phyloP scores from a whole-genome alignment of 2,113 vertebrate genomes.

The Sturnus vulgaris region DNA sequence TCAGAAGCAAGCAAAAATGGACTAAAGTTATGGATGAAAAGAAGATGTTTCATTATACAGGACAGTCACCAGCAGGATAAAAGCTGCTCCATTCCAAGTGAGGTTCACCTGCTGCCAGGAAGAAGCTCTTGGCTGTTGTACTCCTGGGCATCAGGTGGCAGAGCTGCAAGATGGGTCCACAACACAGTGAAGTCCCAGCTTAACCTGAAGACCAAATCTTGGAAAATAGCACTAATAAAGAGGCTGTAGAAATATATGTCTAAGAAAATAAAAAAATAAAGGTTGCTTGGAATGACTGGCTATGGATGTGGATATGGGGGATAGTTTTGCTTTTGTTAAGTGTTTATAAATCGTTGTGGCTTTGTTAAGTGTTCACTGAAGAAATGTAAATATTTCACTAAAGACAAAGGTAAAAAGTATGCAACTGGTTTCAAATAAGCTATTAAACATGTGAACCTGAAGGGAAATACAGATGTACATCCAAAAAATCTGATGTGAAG shows the following conservation, averaged over 20 bases:
- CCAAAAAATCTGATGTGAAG: background rate
- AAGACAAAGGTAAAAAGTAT: background rate
- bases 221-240: background rate
- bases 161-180: background rate
- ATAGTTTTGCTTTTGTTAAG: background rate
- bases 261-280: background rate
- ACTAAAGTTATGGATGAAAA: background rate
- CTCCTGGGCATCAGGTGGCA: background rate
- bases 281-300: background rate
- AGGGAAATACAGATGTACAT: background rate
- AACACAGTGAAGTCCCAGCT: background rate
- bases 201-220: background rate
- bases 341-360: background rate
- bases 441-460: background rate
- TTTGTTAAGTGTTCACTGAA: background rate
- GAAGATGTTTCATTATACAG: background rate
- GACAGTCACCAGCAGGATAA: background rate
- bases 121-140: background rate
- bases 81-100: background rate
- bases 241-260: background rate
- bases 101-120: background rate
- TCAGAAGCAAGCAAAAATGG: background rate
- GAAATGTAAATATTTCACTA: background rate
- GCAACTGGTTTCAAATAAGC: background rate
- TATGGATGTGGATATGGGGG: rapidly evolving